These are phyloP conservation scores for Macroglossus sobrinus DNA, from an alignment of 2,113 vertebrate genomes.

Conservation along the genomic window DNA sequence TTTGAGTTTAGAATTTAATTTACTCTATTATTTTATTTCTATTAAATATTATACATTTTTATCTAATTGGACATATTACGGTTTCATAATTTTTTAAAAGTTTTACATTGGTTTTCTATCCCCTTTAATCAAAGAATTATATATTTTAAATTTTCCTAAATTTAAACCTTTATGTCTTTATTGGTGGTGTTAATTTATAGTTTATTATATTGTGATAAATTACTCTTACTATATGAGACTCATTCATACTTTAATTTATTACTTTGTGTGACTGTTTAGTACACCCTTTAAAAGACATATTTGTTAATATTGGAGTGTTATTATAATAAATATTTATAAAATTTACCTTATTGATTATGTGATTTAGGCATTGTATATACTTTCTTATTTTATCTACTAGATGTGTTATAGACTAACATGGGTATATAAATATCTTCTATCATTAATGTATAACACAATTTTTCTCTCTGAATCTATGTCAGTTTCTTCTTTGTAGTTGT, in stretches of 20 bases:
- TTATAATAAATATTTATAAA: not conserved
- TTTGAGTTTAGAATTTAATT: not conserved
- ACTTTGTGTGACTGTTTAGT: not conserved
- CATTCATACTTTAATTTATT: not conserved
- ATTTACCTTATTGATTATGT: not conserved
- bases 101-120: not conserved
- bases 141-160: not conserved
- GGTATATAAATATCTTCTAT: not conserved
- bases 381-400: not conserved
- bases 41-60: not conserved
- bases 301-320: not conserved
- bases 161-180: not conserved
- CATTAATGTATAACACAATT: not conserved
- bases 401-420: not conserved
- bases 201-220: not conserved
- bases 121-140: not conserved
- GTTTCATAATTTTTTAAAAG: not conserved
- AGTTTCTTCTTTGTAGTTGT: not conserved
- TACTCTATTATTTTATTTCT: not conserved
- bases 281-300: not conserved
- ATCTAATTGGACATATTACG: not conserved
- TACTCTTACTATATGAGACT: not conserved
- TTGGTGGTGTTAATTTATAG: not conserved
- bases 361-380: not conserved
- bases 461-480: not conserved